A percentile compares a stretch with the other conserved stretches of the same genome.
phyloP scores from a whole-genome alignment of 92 coral and sea anemone genomes.

The Plumapathes pennacea region DNA sequence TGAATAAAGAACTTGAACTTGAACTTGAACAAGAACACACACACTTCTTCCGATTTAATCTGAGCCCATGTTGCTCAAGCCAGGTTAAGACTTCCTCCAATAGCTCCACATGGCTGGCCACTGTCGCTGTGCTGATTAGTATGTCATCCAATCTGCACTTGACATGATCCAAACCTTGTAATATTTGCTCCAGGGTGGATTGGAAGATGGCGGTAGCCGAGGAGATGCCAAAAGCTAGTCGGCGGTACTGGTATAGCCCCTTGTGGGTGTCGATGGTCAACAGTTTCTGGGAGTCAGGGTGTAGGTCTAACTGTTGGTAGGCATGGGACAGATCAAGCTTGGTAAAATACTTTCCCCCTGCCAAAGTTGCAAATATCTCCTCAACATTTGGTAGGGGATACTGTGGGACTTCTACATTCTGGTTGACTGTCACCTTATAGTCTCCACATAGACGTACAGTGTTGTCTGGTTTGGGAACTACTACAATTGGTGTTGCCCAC shows the following conservation, averaged over 20 bases:
- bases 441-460: slow-evolving; percentile 63
- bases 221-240: too few relatives aligned
- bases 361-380: slow-evolving; percentile 28
- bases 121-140: too few relatives aligned
- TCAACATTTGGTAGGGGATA: slow-evolving; percentile 43
- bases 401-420: slow-evolving; percentile 25
- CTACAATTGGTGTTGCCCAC: too few relatives aligned
- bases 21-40: too few relatives aligned
- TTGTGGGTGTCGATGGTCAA: slow-evolving; percentile 36
- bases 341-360: slow-evolving; percentile 28
- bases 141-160: too few relatives aligned
- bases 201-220: not conserved
- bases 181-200: not conserved
- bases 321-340: slow-evolving; percentile 35
- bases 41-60: too few relatives aligned
- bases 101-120: too few relatives aligned
- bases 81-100: too few relatives aligned
- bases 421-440: slow-evolving; percentile 47
- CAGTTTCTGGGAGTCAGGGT: slow-evolving; percentile 4
- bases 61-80: too few relatives aligned
- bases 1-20: too few relatives aligned
- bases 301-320: slow-evolving; percentile 29
- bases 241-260: slow-evolving; percentile 29
- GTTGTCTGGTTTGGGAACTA: too few relatives aligned
- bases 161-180: too few relatives aligned